Base-by-base conservation (phyloP, 2,888 invertebrate species). In the Cantharis flavilabris region DNA sequence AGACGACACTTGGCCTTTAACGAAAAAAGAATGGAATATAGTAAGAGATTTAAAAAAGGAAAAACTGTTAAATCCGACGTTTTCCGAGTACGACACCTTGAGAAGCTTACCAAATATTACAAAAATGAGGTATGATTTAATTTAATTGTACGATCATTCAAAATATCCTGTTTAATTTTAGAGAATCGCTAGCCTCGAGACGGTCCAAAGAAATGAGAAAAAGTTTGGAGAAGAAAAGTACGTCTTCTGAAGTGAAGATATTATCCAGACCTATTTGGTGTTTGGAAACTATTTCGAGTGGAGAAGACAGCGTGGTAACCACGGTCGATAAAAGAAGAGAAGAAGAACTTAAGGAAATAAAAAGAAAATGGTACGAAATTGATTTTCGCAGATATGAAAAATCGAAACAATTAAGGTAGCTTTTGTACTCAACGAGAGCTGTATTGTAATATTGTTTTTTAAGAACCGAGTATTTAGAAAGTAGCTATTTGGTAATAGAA, bases 1-100 rank as follows among this genome's bases (percentile, higher is more conserved):
- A 0, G 82, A 87, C 4, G 79, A 88, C 70, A 86, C 87, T 1
- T 90, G 90, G 90, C 89, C 89, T 1, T 79, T 89, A 70, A 87
- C 85, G 0, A 79, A 76, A 7, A 74, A 77, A 0, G 89, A 90
- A 81, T 90, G 89, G 89, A 72, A 76, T 0, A 77, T 82, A 2
- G 87, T 86, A 0, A 82, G 84, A 11, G 82, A 84, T 14, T 75
- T 82, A 3, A 85, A 83, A 69, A 71, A 62, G 63, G 76, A 76
- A 64, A 77, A 79, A 74, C 71, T 81, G 70, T 81, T 79, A 16
- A 72, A 63, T 63, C 71, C 69, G 13, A 10, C 62, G n/a, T 10
- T 33, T 20, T 4, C 30, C 10, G 28, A 30, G 62, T 63, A 3
- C 14, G 62, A 69, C 13, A 5, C 63, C n/a, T 2, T 64, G 11